Base-by-base conservation (phyloP, 2,797 vertebrate genomes). In the Momotus momota region DNA sequence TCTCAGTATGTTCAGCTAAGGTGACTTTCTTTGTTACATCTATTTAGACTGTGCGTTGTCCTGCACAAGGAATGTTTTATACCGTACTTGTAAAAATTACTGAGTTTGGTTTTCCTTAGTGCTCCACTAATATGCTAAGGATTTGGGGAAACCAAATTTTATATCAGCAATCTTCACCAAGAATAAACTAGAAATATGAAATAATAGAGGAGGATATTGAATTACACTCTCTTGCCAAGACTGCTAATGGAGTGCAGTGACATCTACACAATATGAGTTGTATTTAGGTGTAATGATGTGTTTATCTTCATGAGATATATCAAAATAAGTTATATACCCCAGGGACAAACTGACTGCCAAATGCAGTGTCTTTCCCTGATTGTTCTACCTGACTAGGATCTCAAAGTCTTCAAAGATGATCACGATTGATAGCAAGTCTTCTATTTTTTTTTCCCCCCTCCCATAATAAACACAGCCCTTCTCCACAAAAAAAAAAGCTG, bases 231-330 rank as follows among this genome's bases (percentile, higher is more conserved):
- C 84, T 25, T 25, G 58, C 40, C 62, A 38, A 43, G 64, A 57
- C 23, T 57, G 69, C 88, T 82, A 57, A 70, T 78, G 52, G 83
- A 81, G 58, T 8, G 62, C 74, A 90, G 83, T 52, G 77, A 11
- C 19, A 18, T 43, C 72, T 67, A 20, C 54, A 40, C 18, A 1
- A 22, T 5, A 14, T 33, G 67, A 57, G 72, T 81, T 92, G 52
- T n/a, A 1, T 46, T 89, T 41, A 15, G 92, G 65, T 52, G 58
- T 19, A 62, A 65, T 69, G 54, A 81, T 91, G 86, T 48, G 88
- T 67, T 91, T 66, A 69, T 67, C 54, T 93, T 90, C 60, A 70
- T 86, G 77, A 88, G 61, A 67, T 48, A 67, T 31, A 92, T 54
- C 86, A 22, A 35, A 91, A 80, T 82, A 61, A 41, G 33, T 71